Percentiles rank a stretch among this genome's conserved stretches.
Conservation (phyloP, 2,797 vertebrate genomes). For the Orientallactaga sibirica region DNA sequence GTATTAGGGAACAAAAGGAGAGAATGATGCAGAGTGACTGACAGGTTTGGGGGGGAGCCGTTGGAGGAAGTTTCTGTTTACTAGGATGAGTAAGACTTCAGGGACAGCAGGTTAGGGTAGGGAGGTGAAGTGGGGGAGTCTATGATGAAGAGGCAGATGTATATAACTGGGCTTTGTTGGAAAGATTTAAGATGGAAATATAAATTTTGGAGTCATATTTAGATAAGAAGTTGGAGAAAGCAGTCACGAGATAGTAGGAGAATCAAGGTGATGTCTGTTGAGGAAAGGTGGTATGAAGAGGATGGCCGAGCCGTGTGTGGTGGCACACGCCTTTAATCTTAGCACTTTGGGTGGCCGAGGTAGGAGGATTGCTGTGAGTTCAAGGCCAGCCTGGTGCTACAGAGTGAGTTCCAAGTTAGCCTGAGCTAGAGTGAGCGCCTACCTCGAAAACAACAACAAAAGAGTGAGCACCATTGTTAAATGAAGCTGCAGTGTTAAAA, state of each 20-base stretch:
- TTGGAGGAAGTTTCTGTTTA: not conserved
- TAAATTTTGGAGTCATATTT: not conserved
- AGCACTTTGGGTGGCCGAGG: no score
- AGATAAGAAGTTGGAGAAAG: not conserved
- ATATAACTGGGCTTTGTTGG: not conserved
- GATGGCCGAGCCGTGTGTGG: no score
- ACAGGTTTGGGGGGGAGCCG: slow-evolving; percentile 5
- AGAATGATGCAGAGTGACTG: not conserved
- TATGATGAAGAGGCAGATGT: not conserved
- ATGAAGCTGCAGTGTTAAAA: not conserved
- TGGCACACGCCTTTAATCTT: no score
- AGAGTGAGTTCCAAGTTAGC: no score
- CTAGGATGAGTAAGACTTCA: not conserved
- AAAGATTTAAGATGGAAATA: not conserved
- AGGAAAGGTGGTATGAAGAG: slow-evolving; percentile 9
- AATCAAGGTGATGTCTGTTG: not conserved
- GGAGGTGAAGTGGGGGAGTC: not conserved
- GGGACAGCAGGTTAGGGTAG: not conserved
- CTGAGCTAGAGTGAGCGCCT: no score
- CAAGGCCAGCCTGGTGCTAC: no score
- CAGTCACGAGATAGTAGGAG: not conserved
- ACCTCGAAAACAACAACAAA: no score
- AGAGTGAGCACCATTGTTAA: not conserved
- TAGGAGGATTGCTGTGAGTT: no score
- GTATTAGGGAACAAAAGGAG: not conserved